phyloP scores from a whole-genome alignment of 1,140 invertebrate species.

The Mamestra configurata region DNA sequence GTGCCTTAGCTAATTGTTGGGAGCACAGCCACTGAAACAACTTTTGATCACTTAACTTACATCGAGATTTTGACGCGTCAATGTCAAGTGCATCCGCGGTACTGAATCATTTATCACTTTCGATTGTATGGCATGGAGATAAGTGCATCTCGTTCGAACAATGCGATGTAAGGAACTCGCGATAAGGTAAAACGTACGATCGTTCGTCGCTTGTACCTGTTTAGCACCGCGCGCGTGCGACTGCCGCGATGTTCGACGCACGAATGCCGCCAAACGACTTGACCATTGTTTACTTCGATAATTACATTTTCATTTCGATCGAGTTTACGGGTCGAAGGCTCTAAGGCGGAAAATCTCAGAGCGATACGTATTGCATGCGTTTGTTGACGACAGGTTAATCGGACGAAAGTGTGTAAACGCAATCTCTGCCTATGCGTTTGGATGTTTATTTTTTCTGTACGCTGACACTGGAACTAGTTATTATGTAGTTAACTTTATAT shows the following conservation, averaged over 20 bases:
- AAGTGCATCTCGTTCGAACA: slow-evolving; percentile 62
- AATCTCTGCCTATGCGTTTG: not conserved
- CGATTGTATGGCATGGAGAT: slow-evolving; percentile 57
- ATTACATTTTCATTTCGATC: slow-evolving; percentile 84
- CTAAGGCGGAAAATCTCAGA: slow-evolving; percentile 78
- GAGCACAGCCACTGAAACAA: slow-evolving; percentile 69
- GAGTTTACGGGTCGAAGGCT: slow-evolving; percentile 83
- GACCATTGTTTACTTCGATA: slow-evolving; percentile 83
- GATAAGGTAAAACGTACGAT: slow-evolving; percentile 67
- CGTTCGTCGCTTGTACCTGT: slow-evolving; percentile 64
- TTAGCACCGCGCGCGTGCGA: slow-evolving; percentile 73
- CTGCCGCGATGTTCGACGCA: slow-evolving; percentile 74
- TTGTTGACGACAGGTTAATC: slow-evolving; percentile 42
- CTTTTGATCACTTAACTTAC: slow-evolving; percentile 48
- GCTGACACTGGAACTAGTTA: not conserved
- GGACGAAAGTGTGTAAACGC: slow-evolving; percentile 32
- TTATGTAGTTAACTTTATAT: not conserved
- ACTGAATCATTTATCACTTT: slow-evolving; percentile 59
- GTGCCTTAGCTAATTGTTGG: slow-evolving; percentile 61
- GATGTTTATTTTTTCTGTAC: not conserved
- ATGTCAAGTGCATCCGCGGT: slow-evolving; percentile 74
- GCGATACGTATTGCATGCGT: slow-evolving; percentile 55
- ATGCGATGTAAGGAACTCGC: slow-evolving; percentile 60
- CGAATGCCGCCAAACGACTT: slow-evolving; percentile 77
- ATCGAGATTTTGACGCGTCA: slow-evolving; percentile 54